A percentile compares a stretch with the other conserved stretches of the same genome.
phyloP scores from a whole-genome alignment of 1,140 invertebrate species.

The Trigoniulus corallinus region DNA sequence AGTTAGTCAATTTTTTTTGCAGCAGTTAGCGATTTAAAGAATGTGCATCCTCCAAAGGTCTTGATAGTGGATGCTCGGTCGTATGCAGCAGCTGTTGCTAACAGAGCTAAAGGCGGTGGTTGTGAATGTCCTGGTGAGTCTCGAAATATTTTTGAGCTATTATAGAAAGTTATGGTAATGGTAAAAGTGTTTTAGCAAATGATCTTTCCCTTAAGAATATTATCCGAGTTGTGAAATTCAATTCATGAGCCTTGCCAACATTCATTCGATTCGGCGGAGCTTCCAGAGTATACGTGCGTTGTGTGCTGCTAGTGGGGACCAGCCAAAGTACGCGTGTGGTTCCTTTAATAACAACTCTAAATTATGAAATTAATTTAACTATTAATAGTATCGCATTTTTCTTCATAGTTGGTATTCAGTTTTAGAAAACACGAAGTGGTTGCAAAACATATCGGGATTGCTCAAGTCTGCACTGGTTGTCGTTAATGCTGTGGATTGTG shows the following conservation, averaged over 20 bases:
- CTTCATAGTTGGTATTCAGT: constrained; percentile 61
- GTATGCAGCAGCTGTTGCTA: constrained; percentile 86
- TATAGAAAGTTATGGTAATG: neutral
- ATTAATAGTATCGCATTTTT: neutral
- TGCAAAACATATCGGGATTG: constrained; percentile 70
- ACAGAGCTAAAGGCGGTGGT: constrained; percentile 85
- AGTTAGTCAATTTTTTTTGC: too few relatives aligned
- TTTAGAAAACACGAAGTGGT: constrained; percentile 75
- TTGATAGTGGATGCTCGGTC: constrained; percentile 88
- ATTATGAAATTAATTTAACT: neutral
- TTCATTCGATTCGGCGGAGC: constrained; percentile 75
- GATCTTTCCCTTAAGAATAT: constrained; percentile 55
- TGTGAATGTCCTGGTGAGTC: constrained; percentile 59
- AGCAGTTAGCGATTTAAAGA: too few relatives aligned
- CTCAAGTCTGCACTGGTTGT: constrained; percentile 60
- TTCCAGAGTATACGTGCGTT: constrained; percentile 35
- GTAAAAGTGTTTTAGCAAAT: constrained; percentile 1
- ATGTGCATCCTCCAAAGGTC: neutral
- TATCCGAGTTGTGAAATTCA: constrained; percentile 85
- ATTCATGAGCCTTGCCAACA: constrained; percentile 94
- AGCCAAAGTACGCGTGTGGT: constrained; percentile 52
- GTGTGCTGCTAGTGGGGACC: constrained; percentile 53
- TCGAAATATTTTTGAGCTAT: neutral
- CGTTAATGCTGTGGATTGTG: constrained; percentile 56
- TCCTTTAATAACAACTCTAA: neutral